Conservation (phyloP, 64 coral and sea anemone species). For the Stichodactyla mertensii region DNA sequence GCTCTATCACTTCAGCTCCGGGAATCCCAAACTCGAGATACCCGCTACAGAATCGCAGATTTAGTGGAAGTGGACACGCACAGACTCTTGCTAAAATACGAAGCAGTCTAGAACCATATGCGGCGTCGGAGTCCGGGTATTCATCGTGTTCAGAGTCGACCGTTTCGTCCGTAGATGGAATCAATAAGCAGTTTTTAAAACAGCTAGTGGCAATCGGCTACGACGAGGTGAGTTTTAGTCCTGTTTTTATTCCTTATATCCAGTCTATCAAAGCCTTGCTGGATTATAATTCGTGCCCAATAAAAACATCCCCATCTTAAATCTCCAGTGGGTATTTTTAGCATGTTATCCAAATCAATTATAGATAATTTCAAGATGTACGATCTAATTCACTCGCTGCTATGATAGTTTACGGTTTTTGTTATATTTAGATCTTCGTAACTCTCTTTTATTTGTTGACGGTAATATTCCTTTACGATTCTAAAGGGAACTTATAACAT, state of each 20-base stretch:
- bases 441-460: neutral
- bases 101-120: conserved; percentile 76
- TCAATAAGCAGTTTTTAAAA: conserved; percentile 64
- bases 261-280: neutral
- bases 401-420: neutral
- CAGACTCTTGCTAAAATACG: conserved; percentile 67
- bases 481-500: neutral
- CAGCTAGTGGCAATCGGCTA: conserved; percentile 62
- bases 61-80: conserved; percentile 51
- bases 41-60: conserved; percentile 1
- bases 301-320: neutral
- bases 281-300: neutral
- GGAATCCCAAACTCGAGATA: neutral
- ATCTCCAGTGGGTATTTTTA: neutral
- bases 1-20: neutral
- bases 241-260: neutral
- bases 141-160: conserved; percentile 79
- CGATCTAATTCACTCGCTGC: neutral
- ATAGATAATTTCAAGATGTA: neutral
- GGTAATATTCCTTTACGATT: neutral
- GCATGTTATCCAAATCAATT: neutral
- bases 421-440: conserved; percentile 2
- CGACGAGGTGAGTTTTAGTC: conserved; percentile 59
- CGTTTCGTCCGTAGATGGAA: conserved; percentile 24
- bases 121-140: conserved; percentile 72